Evolutionary conservation across 2,888 invertebrate genomes (phyloP).

Genomic region (Rhopalosiphum nymphaeae): DNA sequence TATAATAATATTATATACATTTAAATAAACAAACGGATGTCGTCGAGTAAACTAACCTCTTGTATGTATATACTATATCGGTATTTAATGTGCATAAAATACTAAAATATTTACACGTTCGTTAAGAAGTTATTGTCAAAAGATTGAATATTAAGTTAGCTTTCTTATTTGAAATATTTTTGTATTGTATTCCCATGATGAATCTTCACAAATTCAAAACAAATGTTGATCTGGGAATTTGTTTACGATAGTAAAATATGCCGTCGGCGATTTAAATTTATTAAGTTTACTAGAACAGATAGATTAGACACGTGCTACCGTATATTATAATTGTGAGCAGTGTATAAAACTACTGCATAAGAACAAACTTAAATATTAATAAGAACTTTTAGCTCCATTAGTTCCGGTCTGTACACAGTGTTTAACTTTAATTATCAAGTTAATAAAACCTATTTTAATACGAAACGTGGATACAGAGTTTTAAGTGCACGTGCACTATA

Average conservation of each 20-base stretch:
- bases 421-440: slow-evolving; percentile 42
- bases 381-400: slow-evolving; percentile 44
- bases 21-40: too few species aligned
- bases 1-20: background rate
- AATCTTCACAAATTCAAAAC: background rate
- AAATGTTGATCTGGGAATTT: background rate
- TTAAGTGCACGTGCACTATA: background rate
- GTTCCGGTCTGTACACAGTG: slow-evolving; percentile 26
- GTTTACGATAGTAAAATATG: background rate
- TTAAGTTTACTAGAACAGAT: background rate
- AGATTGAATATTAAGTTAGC: background rate
- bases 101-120: background rate
- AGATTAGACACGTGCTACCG: slow-evolving; percentile 1
- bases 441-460: slow-evolving; percentile 26
- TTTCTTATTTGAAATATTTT: background rate
- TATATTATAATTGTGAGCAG: background rate
- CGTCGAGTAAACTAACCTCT: too few species aligned
- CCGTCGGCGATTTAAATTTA: background rate
- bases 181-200: background rate
- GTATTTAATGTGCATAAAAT: background rate
- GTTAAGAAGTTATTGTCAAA: background rate
- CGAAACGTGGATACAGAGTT: background rate
- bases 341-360: background rate
- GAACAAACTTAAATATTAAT: slow-evolving; percentile 43
- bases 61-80: background rate